Evolutionary conservation across 2,797 vertebrate species (phyloP), one percentile per base, ranked within the genome.

Genomic region (Notolepis coatsorum): DNA sequence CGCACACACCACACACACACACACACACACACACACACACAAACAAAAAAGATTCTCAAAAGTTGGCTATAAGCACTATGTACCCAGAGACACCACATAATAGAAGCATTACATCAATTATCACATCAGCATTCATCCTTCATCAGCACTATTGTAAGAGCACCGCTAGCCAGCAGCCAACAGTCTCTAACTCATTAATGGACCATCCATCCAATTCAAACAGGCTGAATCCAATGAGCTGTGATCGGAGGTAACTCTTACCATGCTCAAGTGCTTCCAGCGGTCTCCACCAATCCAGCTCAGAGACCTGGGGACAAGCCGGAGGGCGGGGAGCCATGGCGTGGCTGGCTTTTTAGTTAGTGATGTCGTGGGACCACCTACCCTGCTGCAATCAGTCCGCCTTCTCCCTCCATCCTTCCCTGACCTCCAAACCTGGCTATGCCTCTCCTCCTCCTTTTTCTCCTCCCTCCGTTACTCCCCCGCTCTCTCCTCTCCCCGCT

Each of bases 201-300:
- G 30, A 17, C 25, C 41, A 41, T 46, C 5, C 21, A 4, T 86
- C 86, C 83, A 89, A 86, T 18, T 76, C 68, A 86, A 86, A 87
- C 77, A 87, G 43, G 61, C 53, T 75, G 76, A 77, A 82, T 47
- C 68, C 87, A 80, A 84, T 86, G 80, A 83, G 65, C 67, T 81
- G 72, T 76, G 79, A 87, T 80, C 64, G 10, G 41, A 68, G 58
- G 61, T 61, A 80, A 68, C 70, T 72, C 65, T 59, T 3, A 83
- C 17, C 73, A 56, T 37, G 48, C 58, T 82, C 58, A 52, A 38
- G 69, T 73, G 58, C 63, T 66, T 63, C 54, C 23, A 23, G 47
- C 9, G 17, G 66, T 59, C 73, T 53, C 53, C 75, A 53, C 28
- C 25, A 61, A 7, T 76, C 43, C 62, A 54, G 27, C 2, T 7